phyloP scores from a whole-genome alignment of 2,888 invertebrate species.

The Hylaea fasciaria region DNA sequence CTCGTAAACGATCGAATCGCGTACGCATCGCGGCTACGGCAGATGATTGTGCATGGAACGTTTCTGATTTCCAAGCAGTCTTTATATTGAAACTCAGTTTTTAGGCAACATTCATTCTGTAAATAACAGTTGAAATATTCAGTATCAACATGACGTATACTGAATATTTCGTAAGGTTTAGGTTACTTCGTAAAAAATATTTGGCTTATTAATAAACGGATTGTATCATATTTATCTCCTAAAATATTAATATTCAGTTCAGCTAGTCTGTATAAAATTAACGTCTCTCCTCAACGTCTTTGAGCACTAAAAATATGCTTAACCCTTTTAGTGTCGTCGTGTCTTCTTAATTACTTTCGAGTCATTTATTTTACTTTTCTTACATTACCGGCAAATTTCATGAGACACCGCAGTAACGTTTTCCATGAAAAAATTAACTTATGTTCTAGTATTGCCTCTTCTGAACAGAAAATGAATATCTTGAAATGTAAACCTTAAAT shows the following conservation, averaged over 20 bases:
- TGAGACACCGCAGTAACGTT: conserved; percentile 25
- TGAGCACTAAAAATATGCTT: conserved; percentile 57
- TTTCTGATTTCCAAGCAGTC: conserved; percentile 5
- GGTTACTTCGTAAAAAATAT: too few species aligned
- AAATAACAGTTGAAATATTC: too few species aligned
- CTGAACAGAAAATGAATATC: too few species aligned
- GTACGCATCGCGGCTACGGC: conserved; percentile 33
- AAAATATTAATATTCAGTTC: conserved; percentile 5
- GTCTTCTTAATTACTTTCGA: conserved; percentile 52
- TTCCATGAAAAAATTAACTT: conserved; percentile 7
- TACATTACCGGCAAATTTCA: conserved; percentile 49
- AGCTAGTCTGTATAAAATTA: conserved; percentile 45
- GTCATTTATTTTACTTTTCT: conserved; percentile 58
- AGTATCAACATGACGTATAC: too few species aligned
- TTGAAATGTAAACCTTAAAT: too few species aligned
- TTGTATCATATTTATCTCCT: background rate
- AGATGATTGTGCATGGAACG: conserved; percentile 22
- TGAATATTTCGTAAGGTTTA: too few species aligned
- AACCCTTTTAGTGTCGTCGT: conserved; percentile 57
- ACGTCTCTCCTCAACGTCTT: conserved; percentile 49
- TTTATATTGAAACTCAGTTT: too few species aligned
- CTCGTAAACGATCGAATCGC: conserved; percentile 50
- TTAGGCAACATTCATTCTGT: too few species aligned
- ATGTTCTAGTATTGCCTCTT: too few species aligned
- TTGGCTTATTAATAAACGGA: background rate